A percentile compares a stretch with the other conserved stretches of the same genome.
These are phyloP conservation scores for Battus philenor DNA, from an alignment of 1,140 invertebrate species.

Conservation along the genomic window DNA sequence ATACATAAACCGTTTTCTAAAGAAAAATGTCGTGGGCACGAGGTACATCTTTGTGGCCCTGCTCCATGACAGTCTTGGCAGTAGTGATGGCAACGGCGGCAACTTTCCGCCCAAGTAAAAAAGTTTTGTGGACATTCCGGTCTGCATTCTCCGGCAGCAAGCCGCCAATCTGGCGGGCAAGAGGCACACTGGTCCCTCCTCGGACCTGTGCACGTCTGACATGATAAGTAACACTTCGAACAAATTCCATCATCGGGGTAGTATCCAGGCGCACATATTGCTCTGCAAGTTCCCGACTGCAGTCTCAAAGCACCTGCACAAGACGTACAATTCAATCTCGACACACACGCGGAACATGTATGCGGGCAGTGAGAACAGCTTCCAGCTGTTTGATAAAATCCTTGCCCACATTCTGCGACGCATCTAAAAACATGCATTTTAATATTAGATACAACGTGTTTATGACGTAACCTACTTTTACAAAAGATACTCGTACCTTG, in stretches of 20 bases:
- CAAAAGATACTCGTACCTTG: constrained; percentile 51
- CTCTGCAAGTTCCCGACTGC: constrained; percentile 87
- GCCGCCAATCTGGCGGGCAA: constrained; percentile 84
- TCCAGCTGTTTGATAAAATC: constrained; percentile 82
- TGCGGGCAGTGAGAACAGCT: constrained; percentile 85
- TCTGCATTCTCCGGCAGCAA: constrained; percentile 87
- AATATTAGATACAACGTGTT: too few relatives aligned
- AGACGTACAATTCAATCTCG: constrained; percentile 84
- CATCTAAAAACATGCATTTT: constrained; percentile 73
- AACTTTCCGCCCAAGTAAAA: constrained; percentile 85
- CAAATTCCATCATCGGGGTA: constrained; percentile 89
- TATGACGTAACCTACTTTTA: too few relatives aligned
- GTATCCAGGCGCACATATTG: constrained; percentile 84
- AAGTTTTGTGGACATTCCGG: constrained; percentile 89
- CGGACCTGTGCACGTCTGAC: constrained; percentile 81
- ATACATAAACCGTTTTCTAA: constrained; percentile 83
- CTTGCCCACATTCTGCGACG: constrained; percentile 83
- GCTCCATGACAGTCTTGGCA: constrained; percentile 82
- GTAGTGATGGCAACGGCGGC: constrained; percentile 89
- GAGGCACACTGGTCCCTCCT: constrained; percentile 88
- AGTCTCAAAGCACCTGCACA: constrained; percentile 84
- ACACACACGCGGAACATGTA: constrained; percentile 85
- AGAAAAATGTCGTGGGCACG: constrained; percentile 82
- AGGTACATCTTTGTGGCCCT: constrained; percentile 81
- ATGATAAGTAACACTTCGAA: constrained; percentile 87